Base-by-base conservation (phyloP, 2,888 invertebrate species). In the Spodoptera littoralis region DNA sequence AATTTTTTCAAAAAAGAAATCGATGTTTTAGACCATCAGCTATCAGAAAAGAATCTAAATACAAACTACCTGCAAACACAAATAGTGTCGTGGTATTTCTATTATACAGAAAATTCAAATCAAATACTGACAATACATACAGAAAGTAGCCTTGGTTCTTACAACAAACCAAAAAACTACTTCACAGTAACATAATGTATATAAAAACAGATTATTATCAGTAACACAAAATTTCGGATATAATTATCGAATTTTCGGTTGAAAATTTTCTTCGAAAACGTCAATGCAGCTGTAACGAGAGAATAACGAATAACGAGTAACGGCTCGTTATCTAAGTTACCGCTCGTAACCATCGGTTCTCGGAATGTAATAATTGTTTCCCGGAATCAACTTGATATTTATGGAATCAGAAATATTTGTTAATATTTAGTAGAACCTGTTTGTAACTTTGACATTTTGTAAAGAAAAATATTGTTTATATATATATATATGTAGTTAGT, bases 1-100 rank as follows among this genome's bases (percentile, higher is more conserved):
- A 90, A 94, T 66, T 95, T 96, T 13, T 95, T 95, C 65, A 95
- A 96, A 86, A 95, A 92, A 81, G 95, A 96, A 79, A 92, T 96
- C n/a, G 96, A 96, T 70, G 77, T 84, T 4, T 86, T 96, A 52
- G 95, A 96, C 79, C 95, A 95, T 59, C 95, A 95, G 85, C 69
- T 96, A n/a, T 92, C 95, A 0, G 95, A 96, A 77, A 93, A 96
- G 78, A 94, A 95, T 41, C 90, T 95, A 24, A 96, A 95, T 61
- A 80, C 92, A 1, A 95, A 91, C 61, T 95, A 95, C 80, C 83
- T 95, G 45, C 90, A 95, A 72, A 89, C 94, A 45, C 95, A 96
- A 85, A 95, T 96, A 74, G 96, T n/a, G n/a, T n/a, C n/a, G n/a
- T n/a, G n/a, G n/a, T n/a, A n/a, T n/a, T n/a, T n/a, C n/a, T n/a